phyloP scores from a whole-genome alignment of 1,140 invertebrate species.

The Drosophila bocqueti region DNA sequence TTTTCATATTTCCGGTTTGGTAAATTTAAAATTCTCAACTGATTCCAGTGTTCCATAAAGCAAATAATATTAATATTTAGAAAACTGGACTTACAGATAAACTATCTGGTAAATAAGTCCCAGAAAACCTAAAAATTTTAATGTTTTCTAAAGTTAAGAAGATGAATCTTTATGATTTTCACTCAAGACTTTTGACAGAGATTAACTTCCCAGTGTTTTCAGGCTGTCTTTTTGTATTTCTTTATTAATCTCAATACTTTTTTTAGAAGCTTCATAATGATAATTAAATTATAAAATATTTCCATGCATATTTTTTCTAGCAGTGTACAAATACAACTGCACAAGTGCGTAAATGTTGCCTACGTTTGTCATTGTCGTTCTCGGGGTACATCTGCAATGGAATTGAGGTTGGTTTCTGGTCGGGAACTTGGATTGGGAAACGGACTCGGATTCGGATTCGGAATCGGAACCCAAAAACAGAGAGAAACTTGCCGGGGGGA shows the following conservation, averaged over 20 bases:
- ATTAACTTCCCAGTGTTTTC: neutral
- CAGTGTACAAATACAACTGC: constrained; percentile 4
- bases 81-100: neutral
- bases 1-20: too few species aligned
- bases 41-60: too few species aligned
- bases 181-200: neutral
- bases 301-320: neutral
- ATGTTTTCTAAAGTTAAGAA: neutral
- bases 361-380: constrained; percentile 49
- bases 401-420: constrained; percentile 32
- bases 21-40: too few species aligned
- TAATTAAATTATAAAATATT: neutral
- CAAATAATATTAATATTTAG: neutral
- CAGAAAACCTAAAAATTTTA: neutral
- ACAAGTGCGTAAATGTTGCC: constrained; percentile 47
- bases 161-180: neutral
- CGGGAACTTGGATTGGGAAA: constrained; percentile 22
- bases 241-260: neutral
- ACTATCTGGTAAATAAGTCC: neutral
- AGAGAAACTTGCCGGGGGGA: constrained; percentile 1
- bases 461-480: constrained; percentile 6
- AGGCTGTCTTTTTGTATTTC: neutral
- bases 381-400: constrained; percentile 28
- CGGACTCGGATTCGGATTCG: constrained; percentile 6
- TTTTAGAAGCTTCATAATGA: too few species aligned